Conservation (phyloP, 1,140 invertebrate genomes). For the Sycophaga agraensis region DNA sequence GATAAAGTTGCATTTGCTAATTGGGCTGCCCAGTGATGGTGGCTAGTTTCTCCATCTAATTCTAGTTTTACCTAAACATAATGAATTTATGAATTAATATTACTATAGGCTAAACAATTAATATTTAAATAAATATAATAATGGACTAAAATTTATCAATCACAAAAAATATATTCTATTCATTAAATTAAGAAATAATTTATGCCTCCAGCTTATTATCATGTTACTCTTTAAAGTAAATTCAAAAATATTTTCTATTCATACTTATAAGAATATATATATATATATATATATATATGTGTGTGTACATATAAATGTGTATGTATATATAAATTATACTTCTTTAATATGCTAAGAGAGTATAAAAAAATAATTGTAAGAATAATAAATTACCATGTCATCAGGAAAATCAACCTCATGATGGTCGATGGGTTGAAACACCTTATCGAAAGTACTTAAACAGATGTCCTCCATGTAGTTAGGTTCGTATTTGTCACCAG, state of each 20-base stretch:
- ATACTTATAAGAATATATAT: too few species aligned
- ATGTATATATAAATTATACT: too few species aligned
- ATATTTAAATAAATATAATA: too few species aligned
- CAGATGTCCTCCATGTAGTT: slow-evolving; percentile 56
- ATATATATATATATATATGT: neutral
- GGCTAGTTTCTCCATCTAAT: slow-evolving; percentile 46
- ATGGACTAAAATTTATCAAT: too few species aligned
- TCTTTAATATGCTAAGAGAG: too few species aligned
- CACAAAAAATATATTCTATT: too few species aligned
- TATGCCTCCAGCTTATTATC: too few species aligned
- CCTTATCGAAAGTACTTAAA: slow-evolving; percentile 52
- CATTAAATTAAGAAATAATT: too few species aligned
- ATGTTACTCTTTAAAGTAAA: too few species aligned
- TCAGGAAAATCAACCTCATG: slow-evolving; percentile 53
- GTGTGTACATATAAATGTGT: neutral
- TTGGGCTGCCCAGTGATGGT: slow-evolving; percentile 49
- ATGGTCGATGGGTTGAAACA: slow-evolving; percentile 52
- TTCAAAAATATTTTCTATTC: too few species aligned
- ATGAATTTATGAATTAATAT: neutral
- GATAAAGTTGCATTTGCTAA: slow-evolving; percentile 43
- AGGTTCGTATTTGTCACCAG: slow-evolving; percentile 45
- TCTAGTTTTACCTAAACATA: slow-evolving; percentile 50
- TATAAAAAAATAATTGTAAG: neutral
- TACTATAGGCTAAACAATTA: neutral
- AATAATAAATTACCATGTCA: slow-evolving; percentile 47